These are phyloP conservation scores for Macrophya annulata DNA, from an alignment of 2,888 invertebrate species.

Conservation along the genomic window DNA sequence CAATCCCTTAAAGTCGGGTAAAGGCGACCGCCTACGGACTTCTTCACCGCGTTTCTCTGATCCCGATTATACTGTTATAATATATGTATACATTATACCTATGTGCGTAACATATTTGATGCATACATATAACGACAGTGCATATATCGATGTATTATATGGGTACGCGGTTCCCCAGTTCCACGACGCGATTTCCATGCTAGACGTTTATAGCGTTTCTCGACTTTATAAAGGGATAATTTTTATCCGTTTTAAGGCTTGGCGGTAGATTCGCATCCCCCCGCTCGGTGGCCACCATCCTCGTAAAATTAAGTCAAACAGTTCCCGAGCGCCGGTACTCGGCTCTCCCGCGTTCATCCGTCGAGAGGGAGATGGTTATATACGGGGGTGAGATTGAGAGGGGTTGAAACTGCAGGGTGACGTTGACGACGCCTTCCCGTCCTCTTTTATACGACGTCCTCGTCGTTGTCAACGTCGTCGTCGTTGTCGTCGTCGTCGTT, in stretches of 20 bases:
- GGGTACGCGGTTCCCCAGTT: not conserved
- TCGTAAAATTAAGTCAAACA: slow-evolving; percentile 77
- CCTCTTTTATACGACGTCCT: slow-evolving; percentile 29
- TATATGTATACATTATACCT: not conserved
- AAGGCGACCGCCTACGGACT: not conserved
- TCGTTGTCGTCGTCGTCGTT: not conserved
- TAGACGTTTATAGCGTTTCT: slow-evolving; percentile 74
- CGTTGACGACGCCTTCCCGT: slow-evolving; percentile 54
- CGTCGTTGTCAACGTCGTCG: not conserved
- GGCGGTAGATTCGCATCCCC: slow-evolving; percentile 59
- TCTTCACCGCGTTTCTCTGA: not conserved
- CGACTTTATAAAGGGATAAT: slow-evolving; percentile 75
- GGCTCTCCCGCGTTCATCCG: slow-evolving; percentile 65
- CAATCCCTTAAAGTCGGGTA: slow-evolving; percentile 9
- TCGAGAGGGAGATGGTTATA: slow-evolving; percentile 62
- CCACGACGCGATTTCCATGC: slow-evolving; percentile 33
- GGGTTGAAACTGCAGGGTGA: slow-evolving; percentile 55
- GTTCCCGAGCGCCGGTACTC: slow-evolving; percentile 65
- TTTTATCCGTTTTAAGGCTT: slow-evolving; percentile 71
- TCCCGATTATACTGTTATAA: not conserved
- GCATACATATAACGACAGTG: not conserved
- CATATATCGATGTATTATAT: not conserved
- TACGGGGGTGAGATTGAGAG: slow-evolving; percentile 57
- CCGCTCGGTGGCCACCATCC: slow-evolving; percentile 57
- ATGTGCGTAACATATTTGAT: not conserved